Conservation (phyloP, 2,113 vertebrate species). For the Patagioenas fasciata region DNA sequence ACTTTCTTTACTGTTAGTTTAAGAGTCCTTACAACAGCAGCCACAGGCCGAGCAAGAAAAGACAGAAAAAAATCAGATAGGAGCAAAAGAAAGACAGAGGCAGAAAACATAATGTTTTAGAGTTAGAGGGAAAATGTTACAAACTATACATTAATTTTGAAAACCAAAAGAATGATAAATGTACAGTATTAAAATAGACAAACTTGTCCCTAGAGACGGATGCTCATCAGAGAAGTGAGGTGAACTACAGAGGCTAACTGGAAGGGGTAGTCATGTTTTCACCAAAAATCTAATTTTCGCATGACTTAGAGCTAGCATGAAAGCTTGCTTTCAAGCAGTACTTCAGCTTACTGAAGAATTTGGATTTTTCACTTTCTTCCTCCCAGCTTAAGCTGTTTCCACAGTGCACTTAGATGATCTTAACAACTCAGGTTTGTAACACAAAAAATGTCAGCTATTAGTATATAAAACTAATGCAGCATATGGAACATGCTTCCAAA, state of each 20-base stretch:
- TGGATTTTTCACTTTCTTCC: not conserved
- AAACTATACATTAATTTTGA: constrained; percentile 13
- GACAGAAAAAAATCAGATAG: constrained; percentile 71
- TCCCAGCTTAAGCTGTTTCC: not conserved
- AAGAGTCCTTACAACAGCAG: constrained; percentile 82
- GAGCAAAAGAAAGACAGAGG: constrained; percentile 66
- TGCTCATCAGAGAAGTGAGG: not conserved
- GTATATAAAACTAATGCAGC: not conserved
- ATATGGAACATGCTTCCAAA: not conserved
- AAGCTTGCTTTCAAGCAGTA: not conserved
- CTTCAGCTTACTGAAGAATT: not conserved
- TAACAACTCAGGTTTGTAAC: not conserved
- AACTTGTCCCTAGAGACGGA: not conserved
- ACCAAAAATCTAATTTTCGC: not conserved
- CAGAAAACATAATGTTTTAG: constrained; percentile 54
- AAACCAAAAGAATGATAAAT: constrained; percentile 39
- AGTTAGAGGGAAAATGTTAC: constrained; percentile 34
- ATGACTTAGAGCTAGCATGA: not conserved
- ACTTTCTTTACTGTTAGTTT: constrained; percentile 88
- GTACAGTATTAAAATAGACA: not conserved
- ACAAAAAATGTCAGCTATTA: not conserved
- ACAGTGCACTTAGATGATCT: not conserved
- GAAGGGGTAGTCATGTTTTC: not conserved
- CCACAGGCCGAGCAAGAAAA: constrained; percentile 79
- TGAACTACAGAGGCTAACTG: not conserved